phyloP scores from a whole-genome alignment of 2,888 invertebrate genomes.

The Onthophagus sagittarius region DNA sequence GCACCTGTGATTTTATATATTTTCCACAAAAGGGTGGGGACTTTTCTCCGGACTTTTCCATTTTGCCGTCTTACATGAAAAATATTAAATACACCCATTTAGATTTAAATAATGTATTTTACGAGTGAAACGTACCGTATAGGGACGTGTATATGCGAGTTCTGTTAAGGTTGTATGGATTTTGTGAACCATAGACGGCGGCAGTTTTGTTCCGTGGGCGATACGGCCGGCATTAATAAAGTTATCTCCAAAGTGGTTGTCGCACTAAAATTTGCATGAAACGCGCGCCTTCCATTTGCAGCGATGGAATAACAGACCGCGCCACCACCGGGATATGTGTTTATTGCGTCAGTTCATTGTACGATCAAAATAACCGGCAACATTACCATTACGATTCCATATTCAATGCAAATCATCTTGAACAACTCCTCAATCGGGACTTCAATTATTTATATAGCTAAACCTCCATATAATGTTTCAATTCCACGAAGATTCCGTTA shows the following conservation, averaged over 20 bases:
- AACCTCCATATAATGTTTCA: no score
- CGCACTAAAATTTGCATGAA: background rate
- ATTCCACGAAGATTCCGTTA: no score
- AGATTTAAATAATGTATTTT: background rate
- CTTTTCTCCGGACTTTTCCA: background rate
- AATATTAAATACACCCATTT: background rate
- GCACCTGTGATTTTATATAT: slow-evolving; percentile 11
- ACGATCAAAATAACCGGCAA: background rate
- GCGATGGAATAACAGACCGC: background rate
- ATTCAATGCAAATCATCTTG: background rate
- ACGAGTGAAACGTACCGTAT: background rate
- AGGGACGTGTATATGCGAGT: background rate
- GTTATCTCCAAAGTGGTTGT: background rate
- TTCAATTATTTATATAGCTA: background rate
- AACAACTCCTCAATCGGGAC: background rate
- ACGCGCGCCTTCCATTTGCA: background rate
- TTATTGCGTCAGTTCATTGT: background rate
- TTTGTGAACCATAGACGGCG: background rate
- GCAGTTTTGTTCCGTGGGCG: background rate
- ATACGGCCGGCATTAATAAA: background rate
- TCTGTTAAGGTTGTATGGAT: background rate
- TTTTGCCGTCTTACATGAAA: background rate
- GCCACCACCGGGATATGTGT: background rate
- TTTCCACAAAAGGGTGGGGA: background rate
- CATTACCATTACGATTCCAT: background rate